phyloP scores from a whole-genome alignment of 2,797 vertebrate genomes.

The Meda fulgida region DNA sequence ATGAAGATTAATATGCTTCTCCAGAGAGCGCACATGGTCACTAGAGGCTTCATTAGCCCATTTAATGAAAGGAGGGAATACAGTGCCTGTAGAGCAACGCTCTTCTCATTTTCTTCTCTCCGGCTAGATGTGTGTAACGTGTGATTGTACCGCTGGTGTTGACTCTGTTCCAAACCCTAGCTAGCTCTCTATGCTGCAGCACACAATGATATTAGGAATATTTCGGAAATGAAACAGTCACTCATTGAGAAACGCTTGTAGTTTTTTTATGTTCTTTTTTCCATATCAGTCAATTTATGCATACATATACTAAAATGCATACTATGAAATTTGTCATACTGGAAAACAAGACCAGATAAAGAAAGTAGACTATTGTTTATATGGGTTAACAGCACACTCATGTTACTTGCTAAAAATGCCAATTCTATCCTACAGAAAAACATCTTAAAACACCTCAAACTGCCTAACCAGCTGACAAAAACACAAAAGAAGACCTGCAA shows the following conservation, averaged over 20 bases:
- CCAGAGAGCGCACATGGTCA: slow-evolving; percentile 35
- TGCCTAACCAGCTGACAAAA: not conserved
- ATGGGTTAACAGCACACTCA: not conserved
- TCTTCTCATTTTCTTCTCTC: not conserved
- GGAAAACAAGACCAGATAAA: not conserved
- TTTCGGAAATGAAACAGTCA: no score
- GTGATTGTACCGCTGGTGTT: not conserved
- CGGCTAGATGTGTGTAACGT: not conserved
- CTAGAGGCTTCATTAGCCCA: slow-evolving; percentile 56
- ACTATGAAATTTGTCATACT: not conserved
- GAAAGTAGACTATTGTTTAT: not conserved
- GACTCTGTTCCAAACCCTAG: slow-evolving; percentile 10
- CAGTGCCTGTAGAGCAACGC: slow-evolving; percentile 6
- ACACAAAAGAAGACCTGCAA: not conserved
- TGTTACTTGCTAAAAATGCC: not conserved
- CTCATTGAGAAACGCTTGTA: no score
- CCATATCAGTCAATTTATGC: not conserved
- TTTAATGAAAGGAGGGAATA: slow-evolving; percentile 53
- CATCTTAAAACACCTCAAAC: not conserved
- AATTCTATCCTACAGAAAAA: not conserved
- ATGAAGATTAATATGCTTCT: slow-evolving; percentile 52
- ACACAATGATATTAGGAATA: not conserved
- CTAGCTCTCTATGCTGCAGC: not conserved
- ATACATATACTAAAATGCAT: not conserved
- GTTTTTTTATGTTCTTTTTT: no score